Base-by-base conservation (phyloP, 2,797 vertebrate species). In the Syngnathus acus region DNA sequence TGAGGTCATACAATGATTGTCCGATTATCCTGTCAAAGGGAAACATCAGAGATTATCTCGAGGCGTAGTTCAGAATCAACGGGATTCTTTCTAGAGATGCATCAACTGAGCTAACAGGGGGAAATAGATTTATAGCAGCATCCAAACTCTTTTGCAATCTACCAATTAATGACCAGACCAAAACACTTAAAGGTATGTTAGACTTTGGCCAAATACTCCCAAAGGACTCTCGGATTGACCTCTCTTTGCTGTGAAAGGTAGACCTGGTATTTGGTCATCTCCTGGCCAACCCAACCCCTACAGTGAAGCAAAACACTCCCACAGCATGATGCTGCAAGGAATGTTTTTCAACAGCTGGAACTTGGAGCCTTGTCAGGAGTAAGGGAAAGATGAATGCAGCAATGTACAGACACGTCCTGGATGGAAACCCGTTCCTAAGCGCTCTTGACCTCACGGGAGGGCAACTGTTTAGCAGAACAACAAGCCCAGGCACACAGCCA, bases 311-410 rank as follows among this genome's bases (percentile, higher is more conserved):
- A 57, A 57, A 57, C 14, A 57, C 26, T 38, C 26, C 55, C 26
- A 26, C 55, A 19, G 55, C 26, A 37, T 57, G 55, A 57, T 3
- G 26, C 55, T 17, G 11, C 55, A 17, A 6, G 26, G 26, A 32
- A 57, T 57, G 55, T 57, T 57, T 57, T 57, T 57, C 55, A 57
- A 7, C 55, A 16, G 26, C 55, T 37, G 55, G 32, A 57, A 57
- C 55, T 57, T 32, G 26, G 55, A 37, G 26, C 13, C 53, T 5
- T 13, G 21, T 54, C 23, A 57, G 55, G 14, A 17, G 17, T 32
- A 6, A 37, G 14, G 26, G 13, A 37, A 57, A 57, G 10, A 57
- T 14, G 13, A 55, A 32, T 55, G n/a, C 5, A 14, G 23, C 23
- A 55, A 26, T 37, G 26, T 37, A 57, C 13, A 37, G 26, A 16